Evolutionary conservation across 1,140 invertebrate species (phyloP).

Genomic region (Tigriopus japonicus): DNA sequence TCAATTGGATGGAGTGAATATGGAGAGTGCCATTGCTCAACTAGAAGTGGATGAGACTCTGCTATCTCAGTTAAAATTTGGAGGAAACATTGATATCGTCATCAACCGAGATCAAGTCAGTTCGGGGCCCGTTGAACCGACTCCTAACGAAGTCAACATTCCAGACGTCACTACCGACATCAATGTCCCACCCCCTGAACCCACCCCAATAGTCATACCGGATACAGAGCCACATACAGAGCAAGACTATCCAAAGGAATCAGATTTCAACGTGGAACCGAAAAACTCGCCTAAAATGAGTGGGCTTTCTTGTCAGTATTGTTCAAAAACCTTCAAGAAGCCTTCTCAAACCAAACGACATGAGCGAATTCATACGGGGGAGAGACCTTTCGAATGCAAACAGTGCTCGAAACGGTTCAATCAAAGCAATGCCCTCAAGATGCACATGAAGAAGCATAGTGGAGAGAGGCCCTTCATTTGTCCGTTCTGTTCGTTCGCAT

Average conservation of each 20-base stretch:
- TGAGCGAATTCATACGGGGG: slow-evolving; percentile 20
- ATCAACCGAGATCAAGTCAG: not conserved
- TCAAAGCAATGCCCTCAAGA: slow-evolving; percentile 18
- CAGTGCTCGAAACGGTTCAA: slow-evolving; percentile 10
- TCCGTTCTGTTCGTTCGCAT: slow-evolving; percentile 20
- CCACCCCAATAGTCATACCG: not conserved
- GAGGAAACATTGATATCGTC: not conserved
- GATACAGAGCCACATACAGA: not conserved
- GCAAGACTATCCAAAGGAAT: not conserved
- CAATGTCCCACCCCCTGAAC: not conserved
- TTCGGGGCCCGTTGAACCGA: too few relatives aligned
- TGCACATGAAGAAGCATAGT: slow-evolving; percentile 27
- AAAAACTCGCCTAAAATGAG: slow-evolving; percentile 11
- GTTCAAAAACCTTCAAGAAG: slow-evolving; percentile 18
- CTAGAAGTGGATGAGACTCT: not conserved
- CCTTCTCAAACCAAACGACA: slow-evolving; percentile 19
- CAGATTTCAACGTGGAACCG: not conserved
- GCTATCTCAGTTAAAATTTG: not conserved
- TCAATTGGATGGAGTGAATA: not conserved
- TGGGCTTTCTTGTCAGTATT: slow-evolving; percentile 18
- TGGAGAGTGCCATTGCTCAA: not conserved
- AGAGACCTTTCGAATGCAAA: slow-evolving; percentile 19
- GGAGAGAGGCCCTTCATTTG: slow-evolving; percentile 27
- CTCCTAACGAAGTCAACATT: too few relatives aligned
- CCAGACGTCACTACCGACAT: too few relatives aligned